A percentile compares a stretch with the other conserved stretches of the same genome.
Conservation (phyloP, 37 sponge, comb jelly and placozoan genomes). For the Halisarca cf. caerulea region DNA sequence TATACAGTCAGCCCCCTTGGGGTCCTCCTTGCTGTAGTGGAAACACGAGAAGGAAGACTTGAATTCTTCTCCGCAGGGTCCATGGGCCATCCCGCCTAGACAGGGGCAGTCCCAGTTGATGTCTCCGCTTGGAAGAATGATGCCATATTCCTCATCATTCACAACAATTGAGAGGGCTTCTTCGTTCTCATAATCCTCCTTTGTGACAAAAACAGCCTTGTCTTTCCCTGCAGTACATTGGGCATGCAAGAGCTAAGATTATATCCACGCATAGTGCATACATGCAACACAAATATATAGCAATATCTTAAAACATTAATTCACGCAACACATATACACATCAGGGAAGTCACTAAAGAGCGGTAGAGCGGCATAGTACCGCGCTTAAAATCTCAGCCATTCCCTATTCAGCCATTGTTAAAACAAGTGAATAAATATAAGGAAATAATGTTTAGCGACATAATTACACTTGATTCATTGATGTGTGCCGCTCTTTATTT, state of each 20-base stretch:
- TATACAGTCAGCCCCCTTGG: conserved; percentile 83
- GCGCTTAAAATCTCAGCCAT: too few species aligned
- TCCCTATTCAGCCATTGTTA: too few species aligned
- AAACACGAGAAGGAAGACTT: conserved; percentile 86
- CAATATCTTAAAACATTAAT: neutral
- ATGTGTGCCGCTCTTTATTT: too few species aligned
- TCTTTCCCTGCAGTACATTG: conserved; percentile 63
- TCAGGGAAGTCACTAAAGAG: too few species aligned
- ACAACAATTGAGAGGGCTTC: conserved; percentile 45
- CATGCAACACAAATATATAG: neutral
- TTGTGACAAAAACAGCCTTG: conserved; percentile 72
- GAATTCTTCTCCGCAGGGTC: conserved; percentile 88
- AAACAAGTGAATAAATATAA: too few species aligned
- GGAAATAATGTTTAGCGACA: too few species aligned
- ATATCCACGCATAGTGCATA: too few species aligned
- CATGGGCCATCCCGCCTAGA: conserved; percentile 81
- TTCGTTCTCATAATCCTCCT: conserved; percentile 72
- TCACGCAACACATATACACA: too few species aligned
- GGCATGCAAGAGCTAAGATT: too few species aligned
- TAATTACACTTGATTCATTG: too few species aligned
- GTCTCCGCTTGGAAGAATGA: conserved; percentile 83
- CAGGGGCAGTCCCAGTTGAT: conserved; percentile 98
- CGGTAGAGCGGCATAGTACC: too few species aligned
- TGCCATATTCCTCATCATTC: conserved; percentile 63
- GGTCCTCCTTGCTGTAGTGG: conserved; percentile 76